A percentile compares a stretch with the other conserved stretches of the same genome.
phyloP scores from a whole-genome alignment of 2,113 vertebrate species.

The Machaerirhynchus nigripectus region DNA sequence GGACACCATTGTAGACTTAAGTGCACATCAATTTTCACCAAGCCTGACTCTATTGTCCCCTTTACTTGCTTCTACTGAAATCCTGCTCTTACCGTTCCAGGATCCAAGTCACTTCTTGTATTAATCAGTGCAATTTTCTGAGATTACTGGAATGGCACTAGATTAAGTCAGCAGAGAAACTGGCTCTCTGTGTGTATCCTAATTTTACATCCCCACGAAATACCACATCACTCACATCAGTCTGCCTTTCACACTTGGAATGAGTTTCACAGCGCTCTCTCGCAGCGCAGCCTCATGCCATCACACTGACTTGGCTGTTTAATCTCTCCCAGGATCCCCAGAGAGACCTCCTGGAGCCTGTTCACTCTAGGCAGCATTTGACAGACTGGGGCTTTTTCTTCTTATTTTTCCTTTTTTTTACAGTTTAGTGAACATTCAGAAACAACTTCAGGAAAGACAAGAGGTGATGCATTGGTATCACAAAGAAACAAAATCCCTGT shows the following conservation, averaged over 20 bases:
- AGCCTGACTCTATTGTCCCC: background rate
- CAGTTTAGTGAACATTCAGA: background rate
- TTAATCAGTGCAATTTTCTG: constrained; percentile 25
- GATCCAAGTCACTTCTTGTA: background rate
- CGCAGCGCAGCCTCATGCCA: background rate
- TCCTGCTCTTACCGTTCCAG: background rate
- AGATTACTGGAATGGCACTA: constrained; percentile 19
- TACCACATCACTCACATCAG: constrained; percentile 40
- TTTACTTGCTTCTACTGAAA: background rate
- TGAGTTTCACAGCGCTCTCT: background rate
- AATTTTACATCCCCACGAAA: constrained; percentile 37
- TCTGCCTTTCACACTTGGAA: constrained; percentile 26
- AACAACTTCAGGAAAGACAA: background rate
- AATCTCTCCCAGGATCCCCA: background rate
- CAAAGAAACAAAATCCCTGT: background rate
- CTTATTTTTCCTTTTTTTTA: background rate
- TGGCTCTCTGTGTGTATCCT: background rate
- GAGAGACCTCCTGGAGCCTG: background rate
- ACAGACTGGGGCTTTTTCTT: background rate
- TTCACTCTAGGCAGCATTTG: background rate
- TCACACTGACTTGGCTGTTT: background rate
- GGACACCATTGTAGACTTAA: background rate
- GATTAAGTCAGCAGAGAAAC: constrained; percentile 27
- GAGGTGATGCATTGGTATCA: background rate
- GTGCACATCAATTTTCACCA: background rate